phyloP scores from a whole-genome alignment of 2,113 vertebrate species.

The Siphamia tubifer region DNA sequence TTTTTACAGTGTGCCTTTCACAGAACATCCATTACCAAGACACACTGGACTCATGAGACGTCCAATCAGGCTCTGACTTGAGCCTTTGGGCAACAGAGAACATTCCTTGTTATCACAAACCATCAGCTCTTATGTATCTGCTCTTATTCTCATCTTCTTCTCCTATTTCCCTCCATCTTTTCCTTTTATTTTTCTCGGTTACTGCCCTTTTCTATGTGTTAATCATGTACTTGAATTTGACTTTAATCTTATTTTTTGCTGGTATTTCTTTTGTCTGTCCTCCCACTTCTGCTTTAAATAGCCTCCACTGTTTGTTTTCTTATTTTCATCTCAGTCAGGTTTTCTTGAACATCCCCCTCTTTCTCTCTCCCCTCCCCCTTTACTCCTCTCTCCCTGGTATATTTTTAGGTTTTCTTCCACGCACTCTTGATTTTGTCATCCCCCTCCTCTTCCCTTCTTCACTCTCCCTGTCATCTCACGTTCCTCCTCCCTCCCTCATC shows the following conservation, averaged over 20 bases:
- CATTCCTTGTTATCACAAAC: constrained; percentile 1
- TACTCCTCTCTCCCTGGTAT: background rate
- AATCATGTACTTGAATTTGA: background rate
- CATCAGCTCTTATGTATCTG: background rate
- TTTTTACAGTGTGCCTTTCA: no score
- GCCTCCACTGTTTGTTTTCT: background rate
- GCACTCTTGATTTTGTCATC: background rate
- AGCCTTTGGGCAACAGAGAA: background rate
- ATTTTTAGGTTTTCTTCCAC: constrained; percentile 8
- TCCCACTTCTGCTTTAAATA: background rate
- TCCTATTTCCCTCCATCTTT: background rate
- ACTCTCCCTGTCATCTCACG: constrained; percentile 28
- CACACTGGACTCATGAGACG: background rate
- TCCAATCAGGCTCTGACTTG: background rate
- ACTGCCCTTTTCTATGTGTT: background rate
- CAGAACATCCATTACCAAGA: background rate
- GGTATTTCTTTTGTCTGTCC: background rate
- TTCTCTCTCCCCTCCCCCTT: background rate
- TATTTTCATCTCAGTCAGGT: background rate
- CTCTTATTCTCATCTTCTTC: constrained; percentile 2
- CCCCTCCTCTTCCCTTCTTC: background rate
- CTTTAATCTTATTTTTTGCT: background rate
- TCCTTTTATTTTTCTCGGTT: background rate
- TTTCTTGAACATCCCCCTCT: no score
- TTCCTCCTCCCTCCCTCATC: background rate